Evolutionary conservation across 2,797 vertebrate genomes (phyloP).

Genomic region (Chiloscyllium punctatum): DNA sequence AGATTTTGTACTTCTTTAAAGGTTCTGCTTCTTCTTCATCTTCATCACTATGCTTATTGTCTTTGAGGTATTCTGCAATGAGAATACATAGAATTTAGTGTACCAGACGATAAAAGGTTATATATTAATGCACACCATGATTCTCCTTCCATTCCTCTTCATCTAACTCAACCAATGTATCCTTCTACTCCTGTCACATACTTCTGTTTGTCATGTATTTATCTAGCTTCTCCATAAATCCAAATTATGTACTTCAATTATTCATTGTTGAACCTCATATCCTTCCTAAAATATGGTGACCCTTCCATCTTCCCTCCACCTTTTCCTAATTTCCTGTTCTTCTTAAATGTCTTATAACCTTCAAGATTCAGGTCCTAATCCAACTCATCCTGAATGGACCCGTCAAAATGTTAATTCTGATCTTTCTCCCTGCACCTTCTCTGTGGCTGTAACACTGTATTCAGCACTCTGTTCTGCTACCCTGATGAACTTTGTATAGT

Average conservation of each 20-base stretch:
- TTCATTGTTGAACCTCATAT: background rate
- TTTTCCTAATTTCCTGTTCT: too few relatives aligned
- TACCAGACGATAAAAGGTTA: background rate
- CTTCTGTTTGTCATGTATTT: background rate
- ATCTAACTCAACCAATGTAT: background rate
- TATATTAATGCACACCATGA: background rate
- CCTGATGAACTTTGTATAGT: too few relatives aligned
- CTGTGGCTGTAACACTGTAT: too few relatives aligned
- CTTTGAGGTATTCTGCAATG: background rate
- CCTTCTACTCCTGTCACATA: background rate
- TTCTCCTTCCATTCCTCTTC: background rate
- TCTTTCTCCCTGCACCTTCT: too few relatives aligned
- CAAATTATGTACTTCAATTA: background rate
- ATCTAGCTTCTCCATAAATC: background rate
- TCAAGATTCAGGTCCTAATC: too few relatives aligned
- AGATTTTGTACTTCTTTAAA: conserved; percentile 8
- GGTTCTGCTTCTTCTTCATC: background rate
- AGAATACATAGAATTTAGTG: background rate
- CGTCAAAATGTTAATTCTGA: too few relatives aligned
- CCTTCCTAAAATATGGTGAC: background rate
- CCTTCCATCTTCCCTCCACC: too few relatives aligned
- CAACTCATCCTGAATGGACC: too few relatives aligned
- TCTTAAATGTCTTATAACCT: too few relatives aligned
- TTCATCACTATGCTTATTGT: conserved; percentile 14
- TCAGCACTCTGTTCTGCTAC: too few relatives aligned